Conservation (phyloP, 2,888 invertebrate species). For the Argyresthia albistria region DNA sequence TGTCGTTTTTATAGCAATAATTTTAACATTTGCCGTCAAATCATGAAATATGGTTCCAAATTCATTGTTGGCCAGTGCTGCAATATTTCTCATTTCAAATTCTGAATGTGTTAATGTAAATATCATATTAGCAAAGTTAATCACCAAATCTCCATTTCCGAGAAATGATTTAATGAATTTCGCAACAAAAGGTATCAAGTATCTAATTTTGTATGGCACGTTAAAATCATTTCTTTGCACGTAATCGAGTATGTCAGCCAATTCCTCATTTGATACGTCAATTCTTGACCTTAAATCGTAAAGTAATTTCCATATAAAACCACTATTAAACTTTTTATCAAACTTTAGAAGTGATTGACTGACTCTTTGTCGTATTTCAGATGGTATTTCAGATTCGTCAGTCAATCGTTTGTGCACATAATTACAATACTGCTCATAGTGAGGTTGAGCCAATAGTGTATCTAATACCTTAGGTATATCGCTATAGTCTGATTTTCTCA, state of each 20-base stretch:
- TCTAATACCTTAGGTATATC: conserved; percentile 26
- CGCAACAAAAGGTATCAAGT: conserved; percentile 40
- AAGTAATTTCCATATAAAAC: conserved; percentile 38
- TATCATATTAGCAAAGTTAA: conserved; percentile 27
- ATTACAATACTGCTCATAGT: conserved; percentile 34
- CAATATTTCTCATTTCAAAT: conserved; percentile 46
- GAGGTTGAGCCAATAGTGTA: conserved; percentile 24
- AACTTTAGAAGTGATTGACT: conserved; percentile 24
- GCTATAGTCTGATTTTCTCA: conserved; percentile 26
- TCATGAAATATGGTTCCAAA: conserved; percentile 27
- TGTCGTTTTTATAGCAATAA: conserved; percentile 41
- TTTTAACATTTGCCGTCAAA: conserved; percentile 32
- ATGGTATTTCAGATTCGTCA: not conserved
- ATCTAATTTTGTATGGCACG: conserved; percentile 35
- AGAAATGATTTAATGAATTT: conserved; percentile 18
- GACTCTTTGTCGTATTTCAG: conserved; percentile 11
- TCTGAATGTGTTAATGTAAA: conserved; percentile 24
- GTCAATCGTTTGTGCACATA: conserved; percentile 28
- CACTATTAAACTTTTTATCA: conserved; percentile 24
- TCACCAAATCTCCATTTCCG: conserved; percentile 15
- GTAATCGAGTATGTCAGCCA: conserved; percentile 18
- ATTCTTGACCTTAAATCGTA: conserved; percentile 34
- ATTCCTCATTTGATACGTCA: conserved; percentile 19
- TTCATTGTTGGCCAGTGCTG: conserved; percentile 50
- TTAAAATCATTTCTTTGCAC: conserved; percentile 11